These are phyloP conservation scores for Pluvianellus socialis DNA, from an alignment of 2,113 vertebrate genomes.

Conservation along the genomic window DNA sequence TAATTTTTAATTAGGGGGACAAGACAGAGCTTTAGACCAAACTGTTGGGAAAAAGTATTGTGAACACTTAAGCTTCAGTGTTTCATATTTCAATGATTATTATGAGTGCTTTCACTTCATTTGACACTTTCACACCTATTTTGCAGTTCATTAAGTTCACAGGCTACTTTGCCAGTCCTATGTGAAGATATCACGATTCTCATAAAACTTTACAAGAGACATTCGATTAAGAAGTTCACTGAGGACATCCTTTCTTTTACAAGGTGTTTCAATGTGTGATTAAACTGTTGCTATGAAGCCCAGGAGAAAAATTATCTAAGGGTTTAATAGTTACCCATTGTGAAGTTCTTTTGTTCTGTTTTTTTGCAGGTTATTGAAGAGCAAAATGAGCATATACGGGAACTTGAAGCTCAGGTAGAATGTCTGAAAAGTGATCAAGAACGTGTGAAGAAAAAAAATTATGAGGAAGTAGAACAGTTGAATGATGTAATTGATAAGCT, in stretches of 20 bases:
- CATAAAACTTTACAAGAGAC: not conserved
- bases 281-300: not conserved
- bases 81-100: not conserved
- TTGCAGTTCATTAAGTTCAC: not conserved
- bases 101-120: not conserved
- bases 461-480: slow-evolving; percentile 90
- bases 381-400: slow-evolving; percentile 82
- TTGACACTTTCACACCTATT: not conserved
- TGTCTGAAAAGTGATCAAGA: slow-evolving; percentile 88
- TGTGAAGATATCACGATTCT: not conserved
- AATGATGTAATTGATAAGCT: slow-evolving; percentile 93
- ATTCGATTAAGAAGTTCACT: not conserved
- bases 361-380: slow-evolving; percentile 79
- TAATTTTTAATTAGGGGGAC: not conserved
- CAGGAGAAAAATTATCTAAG: not conserved
- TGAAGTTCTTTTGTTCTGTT: not conserved
- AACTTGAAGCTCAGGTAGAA: slow-evolving; percentile 88
- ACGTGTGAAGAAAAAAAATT: slow-evolving; percentile 78
- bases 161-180: not conserved
- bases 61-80: not conserved
- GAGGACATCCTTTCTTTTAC: not conserved
- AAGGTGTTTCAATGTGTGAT: not conserved
- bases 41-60: not conserved
- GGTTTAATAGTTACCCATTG: not conserved
- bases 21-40: not conserved